These are phyloP conservation scores for Rhea americana DNA, from an alignment of 2,113 vertebrate species.

Conservation along the genomic window DNA sequence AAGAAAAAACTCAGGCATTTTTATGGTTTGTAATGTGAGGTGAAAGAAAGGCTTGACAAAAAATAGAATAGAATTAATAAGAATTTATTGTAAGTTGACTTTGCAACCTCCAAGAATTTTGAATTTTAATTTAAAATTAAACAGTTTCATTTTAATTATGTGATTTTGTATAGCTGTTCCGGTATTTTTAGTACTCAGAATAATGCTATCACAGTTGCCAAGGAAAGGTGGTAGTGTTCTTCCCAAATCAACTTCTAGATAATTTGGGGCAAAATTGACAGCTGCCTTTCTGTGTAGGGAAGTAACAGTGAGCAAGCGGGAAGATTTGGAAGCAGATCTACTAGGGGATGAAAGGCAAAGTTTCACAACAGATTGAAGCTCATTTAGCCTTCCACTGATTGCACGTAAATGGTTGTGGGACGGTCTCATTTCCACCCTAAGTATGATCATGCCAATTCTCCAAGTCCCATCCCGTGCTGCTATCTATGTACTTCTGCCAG, in stretches of 20 bases:
- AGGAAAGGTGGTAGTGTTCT: background rate
- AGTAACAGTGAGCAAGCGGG: background rate
- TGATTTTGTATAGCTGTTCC: background rate
- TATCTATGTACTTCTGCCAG: background rate
- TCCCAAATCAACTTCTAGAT: background rate
- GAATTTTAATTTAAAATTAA: conserved; percentile 22
- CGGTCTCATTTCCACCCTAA: background rate
- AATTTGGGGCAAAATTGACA: background rate
- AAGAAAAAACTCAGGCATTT: background rate
- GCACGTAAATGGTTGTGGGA: background rate
- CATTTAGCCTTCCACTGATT: background rate
- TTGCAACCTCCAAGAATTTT: background rate
- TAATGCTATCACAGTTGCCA: background rate
- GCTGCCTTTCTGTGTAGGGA: background rate
- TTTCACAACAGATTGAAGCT: background rate
- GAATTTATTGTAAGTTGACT: background rate
- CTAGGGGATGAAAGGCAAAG: background rate
- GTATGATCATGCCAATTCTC: background rate
- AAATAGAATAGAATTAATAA: conserved; percentile 12
- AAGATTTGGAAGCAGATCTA: background rate
- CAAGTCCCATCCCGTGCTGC: background rate
- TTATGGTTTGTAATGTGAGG: background rate
- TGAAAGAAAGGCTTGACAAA: background rate
- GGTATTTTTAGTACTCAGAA: background rate
- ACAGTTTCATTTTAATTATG: background rate